Evolutionary conservation across 2,888 invertebrate genomes (phyloP).

Genomic region (Melanophora roralis): DNA sequence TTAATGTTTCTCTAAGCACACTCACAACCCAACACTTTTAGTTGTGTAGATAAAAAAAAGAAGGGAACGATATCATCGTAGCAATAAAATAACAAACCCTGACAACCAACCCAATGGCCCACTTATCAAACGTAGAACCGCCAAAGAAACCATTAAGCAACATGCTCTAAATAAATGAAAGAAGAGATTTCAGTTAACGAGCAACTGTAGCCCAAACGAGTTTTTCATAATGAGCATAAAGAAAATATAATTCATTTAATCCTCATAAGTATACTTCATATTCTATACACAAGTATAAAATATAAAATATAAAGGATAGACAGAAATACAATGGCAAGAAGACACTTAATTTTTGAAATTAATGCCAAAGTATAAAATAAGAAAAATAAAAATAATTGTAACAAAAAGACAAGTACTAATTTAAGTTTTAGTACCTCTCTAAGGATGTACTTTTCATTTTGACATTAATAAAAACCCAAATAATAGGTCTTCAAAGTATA

Average conservation of each 20-base stretch:
- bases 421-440: too few relatives aligned
- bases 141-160: slow-evolving; percentile 22
- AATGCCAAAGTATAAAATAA: too few relatives aligned
- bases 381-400: too few relatives aligned
- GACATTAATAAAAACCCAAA: too few relatives aligned
- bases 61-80: not conserved
- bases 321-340: not conserved
- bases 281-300: not conserved
- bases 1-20: not conserved
- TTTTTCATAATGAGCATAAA: slow-evolving; percentile 52
- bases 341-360: not conserved
- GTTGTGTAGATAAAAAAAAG: not conserved
- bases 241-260: slow-evolving; percentile 61
- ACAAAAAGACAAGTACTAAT: too few relatives aligned
- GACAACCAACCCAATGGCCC: not conserved
- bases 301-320: not conserved
- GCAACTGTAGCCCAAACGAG: slow-evolving; percentile 34
- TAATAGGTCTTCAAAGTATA: too few relatives aligned
- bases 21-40: slow-evolving; percentile 3
- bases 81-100: not conserved
- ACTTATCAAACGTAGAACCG: slow-evolving; percentile 17
- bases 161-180: slow-evolving; percentile 35
- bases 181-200: slow-evolving; percentile 9
- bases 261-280: slow-evolving; percentile 54
- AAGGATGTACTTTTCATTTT: too few relatives aligned